Base-by-base conservation (phyloP, 2,888 invertebrate species). In the Campoplex capitator region DNA sequence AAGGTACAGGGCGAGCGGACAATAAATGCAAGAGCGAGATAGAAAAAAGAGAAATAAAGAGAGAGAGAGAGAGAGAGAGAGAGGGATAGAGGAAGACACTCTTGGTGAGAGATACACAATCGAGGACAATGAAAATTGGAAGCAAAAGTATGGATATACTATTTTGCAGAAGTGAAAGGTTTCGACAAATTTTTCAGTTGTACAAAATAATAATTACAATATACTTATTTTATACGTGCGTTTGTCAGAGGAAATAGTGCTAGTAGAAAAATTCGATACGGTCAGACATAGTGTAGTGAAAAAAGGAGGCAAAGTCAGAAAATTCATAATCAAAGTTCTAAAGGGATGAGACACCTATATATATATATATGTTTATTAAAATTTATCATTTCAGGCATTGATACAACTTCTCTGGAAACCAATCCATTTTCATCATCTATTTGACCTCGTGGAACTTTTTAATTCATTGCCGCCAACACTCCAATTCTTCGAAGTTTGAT, bases 401-500 rank as follows among this genome's bases (percentile, higher is more conserved):
- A 38, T 7, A 48, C 48, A 8, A 32, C 32, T 70, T 13, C 9
- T 23, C 68, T 18, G 13, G 23, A 71, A 32, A 51, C 11, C 32
- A 71, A 71, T 71, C 32, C 48, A 16, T 42, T 58, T 70, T 42
- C 38, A 65, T 45, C 38, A 65, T 45, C 23, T 35, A 13, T 51
- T 54, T 51, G 32, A 42, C 54, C 74, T 45, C 42, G n/a, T 23
- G n/a, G 6, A 73, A 73, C 35, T 73, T 35, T 18, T 38, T 13
- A 75, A 68, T 42, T 80, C 18, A 76, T 65, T 8, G 48, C 28
- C 38, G 82, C 70, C 2, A 58, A 28, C 62, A 28, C 74, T 78
- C 78, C 65, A 73, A 76, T 76, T 75, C 68, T 80, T 83, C 65
- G 13, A 73, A 84, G 74, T 86, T 86, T 74, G 16, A 83, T 86